Evolutionary conservation across 2,113 vertebrate genomes (phyloP).

Genomic region (Numenius arquata): DNA sequence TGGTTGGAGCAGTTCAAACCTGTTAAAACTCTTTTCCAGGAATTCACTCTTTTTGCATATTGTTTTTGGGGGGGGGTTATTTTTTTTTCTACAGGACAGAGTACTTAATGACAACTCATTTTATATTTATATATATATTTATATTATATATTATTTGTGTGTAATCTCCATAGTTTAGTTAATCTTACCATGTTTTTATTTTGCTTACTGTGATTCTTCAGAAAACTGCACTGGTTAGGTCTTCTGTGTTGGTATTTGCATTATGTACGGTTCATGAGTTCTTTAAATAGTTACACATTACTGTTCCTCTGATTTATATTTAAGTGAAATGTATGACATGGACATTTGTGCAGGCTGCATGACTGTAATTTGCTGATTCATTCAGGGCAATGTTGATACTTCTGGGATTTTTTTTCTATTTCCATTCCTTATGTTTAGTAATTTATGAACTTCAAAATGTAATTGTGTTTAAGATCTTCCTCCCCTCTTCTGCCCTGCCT

Average conservation of each 20-base stretch:
- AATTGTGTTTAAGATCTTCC: background rate
- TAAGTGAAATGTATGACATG: background rate
- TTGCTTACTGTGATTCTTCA: background rate
- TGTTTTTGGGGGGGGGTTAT: background rate
- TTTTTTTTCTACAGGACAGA: background rate
- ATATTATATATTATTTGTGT: background rate
- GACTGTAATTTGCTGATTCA: conserved; percentile 16
- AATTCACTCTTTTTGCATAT: background rate
- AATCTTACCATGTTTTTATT: background rate
- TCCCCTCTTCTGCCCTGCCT: background rate
- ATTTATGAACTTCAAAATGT: background rate
- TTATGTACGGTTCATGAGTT: background rate
- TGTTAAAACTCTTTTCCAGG: background rate
- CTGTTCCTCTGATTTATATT: background rate
- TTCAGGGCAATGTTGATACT: background rate
- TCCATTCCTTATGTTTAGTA: background rate
- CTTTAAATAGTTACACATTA: background rate
- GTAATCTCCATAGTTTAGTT: background rate
- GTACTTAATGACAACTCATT: background rate
- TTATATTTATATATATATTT: background rate
- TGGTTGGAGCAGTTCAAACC: background rate
- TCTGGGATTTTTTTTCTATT: background rate
- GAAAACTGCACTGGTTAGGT: background rate
- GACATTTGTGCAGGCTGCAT: background rate
- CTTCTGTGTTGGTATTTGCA: background rate